Evolutionary conservation across 2,113 vertebrate genomes (phyloP).

Genomic region (Parotia lawesii): DNA sequence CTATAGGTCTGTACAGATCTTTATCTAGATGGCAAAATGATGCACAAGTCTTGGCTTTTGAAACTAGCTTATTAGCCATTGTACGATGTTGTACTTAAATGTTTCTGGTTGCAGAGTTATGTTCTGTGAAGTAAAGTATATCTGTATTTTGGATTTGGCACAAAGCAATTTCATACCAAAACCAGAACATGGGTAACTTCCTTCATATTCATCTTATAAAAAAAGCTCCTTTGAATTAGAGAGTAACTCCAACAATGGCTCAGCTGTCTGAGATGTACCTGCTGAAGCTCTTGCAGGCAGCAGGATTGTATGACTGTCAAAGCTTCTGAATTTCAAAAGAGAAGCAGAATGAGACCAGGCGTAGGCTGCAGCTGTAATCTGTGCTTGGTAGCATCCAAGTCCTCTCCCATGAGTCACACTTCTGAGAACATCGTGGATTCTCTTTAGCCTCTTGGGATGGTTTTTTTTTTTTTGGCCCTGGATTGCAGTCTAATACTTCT

Average conservation of each 20-base stretch:
- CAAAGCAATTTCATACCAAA: background rate
- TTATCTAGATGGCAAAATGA: background rate
- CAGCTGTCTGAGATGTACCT: conserved; percentile 1
- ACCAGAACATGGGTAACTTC: background rate
- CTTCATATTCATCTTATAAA: background rate
- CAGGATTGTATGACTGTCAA: background rate
- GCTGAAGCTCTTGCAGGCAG: background rate
- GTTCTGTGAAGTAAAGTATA: background rate
- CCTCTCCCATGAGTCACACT: conserved; percentile 46
- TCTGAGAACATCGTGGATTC: conserved; percentile 24
- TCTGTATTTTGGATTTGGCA: background rate
- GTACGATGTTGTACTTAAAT: background rate
- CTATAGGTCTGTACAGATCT: background rate
- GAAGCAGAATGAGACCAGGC: conserved; percentile 36
- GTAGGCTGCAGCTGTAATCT: conserved; percentile 58
- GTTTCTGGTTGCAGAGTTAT: background rate
- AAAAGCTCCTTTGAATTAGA: background rate
- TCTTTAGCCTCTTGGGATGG: conserved; percentile 1
- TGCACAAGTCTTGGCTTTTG: background rate
- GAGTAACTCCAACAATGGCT: background rate
- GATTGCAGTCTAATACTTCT: background rate
- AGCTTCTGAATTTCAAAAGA: conserved; percentile 35
- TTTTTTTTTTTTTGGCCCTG: background rate
- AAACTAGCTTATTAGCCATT: background rate
- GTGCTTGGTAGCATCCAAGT: conserved; percentile 18